Percentiles rank a stretch among this genome's conserved stretches.
phyloP scores from a whole-genome alignment of 2,113 vertebrate genomes.

The Macrotus californicus region DNA sequence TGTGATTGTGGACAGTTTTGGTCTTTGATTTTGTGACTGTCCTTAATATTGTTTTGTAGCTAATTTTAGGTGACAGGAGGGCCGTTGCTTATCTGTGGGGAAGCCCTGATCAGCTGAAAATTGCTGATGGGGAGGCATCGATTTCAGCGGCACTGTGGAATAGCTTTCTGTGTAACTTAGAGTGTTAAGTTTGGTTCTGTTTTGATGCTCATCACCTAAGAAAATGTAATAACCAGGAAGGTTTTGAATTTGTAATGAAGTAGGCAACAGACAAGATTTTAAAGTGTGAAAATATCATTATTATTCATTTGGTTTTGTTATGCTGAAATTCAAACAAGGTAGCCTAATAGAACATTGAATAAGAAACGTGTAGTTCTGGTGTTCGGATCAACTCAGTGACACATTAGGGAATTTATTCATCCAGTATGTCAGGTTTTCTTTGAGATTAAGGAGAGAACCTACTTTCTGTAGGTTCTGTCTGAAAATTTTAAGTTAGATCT shows the following conservation, averaged over 20 bases:
- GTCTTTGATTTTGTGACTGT: background rate
- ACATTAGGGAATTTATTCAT: background rate
- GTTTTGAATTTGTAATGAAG: background rate
- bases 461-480: background rate
- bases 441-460: background rate
- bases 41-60: background rate
- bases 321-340: background rate
- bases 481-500: background rate
- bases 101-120: background rate
- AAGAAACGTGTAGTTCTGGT: background rate
- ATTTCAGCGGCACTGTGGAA: too few relatives aligned
- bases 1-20: accelerated
- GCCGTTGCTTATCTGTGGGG: background rate
- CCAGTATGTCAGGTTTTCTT: background rate
- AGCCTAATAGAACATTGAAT: background rate
- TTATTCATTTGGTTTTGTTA: background rate
- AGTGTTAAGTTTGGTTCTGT: background rate
- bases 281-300: background rate
- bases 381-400: too few relatives aligned
- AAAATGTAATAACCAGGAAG: background rate
- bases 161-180: background rate
- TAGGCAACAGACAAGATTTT: background rate
- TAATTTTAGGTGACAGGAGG: background rate
- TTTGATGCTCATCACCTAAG: background rate
- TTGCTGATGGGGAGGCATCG: background rate